A percentile compares a stretch with the other conserved stretches of the same genome.
phyloP scores from a whole-genome alignment of 1,140 invertebrate species.

The Leptoteleia sp. region DNA sequence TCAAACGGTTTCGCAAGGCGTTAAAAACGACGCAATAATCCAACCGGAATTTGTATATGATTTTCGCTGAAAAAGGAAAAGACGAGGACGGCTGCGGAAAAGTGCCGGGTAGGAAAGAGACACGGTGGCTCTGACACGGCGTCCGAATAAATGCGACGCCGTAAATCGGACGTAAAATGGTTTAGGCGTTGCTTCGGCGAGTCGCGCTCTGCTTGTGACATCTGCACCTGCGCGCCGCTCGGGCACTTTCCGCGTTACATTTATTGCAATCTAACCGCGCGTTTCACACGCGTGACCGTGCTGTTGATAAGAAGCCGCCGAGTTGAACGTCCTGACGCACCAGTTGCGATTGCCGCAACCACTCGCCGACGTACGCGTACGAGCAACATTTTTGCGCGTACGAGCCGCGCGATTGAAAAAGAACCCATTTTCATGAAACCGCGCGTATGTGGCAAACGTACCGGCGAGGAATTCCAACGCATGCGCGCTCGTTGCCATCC shows the following conservation, averaged over 20 bases:
- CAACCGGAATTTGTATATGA: constrained; percentile 1
- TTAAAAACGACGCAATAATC: constrained; percentile 3
- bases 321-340: constrained; percentile 47
- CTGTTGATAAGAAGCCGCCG: constrained; percentile 40
- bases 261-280: constrained; percentile 36
- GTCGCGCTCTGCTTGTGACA: constrained; percentile 18
- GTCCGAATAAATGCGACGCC: constrained; percentile 15
- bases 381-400: no score
- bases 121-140: no score
- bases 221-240: constrained; percentile 37
- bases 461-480: no score
- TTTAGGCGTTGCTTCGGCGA: constrained; percentile 2
- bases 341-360: constrained; percentile 38
- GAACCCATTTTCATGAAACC: no score
- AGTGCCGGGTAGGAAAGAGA: background rate
- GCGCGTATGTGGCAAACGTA: no score
- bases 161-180: constrained; percentile 34
- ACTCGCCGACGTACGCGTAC: no score
- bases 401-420: no score
- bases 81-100: background rate
- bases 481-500: no score
- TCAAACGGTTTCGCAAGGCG: no score
- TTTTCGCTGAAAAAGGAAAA: constrained; percentile 2
- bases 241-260: constrained; percentile 37
- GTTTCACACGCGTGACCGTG: constrained; percentile 46